Base-by-base conservation (phyloP, 2,113 vertebrate species). In the Spea bombifrons region DNA sequence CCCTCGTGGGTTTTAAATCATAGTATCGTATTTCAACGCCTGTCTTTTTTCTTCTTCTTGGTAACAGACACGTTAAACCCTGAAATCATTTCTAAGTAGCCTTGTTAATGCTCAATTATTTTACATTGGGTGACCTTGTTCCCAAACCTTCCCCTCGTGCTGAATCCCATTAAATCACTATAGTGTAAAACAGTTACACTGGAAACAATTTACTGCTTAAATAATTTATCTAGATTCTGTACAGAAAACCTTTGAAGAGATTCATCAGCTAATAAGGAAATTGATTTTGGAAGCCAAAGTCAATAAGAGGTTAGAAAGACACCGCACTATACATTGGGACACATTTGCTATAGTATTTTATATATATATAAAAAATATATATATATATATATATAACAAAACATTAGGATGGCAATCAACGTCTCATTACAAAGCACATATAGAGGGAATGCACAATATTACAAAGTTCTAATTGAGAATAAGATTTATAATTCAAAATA, bases 181-280 rank as follows among this genome's bases (percentile, higher is more conserved):
- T 0, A 7, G 82, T 16, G 15, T 73, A 83, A 77, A 81, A 16
- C 55, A 43, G 82, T 76, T 85, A 53, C 84, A 83, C 81, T 30
- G 47, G 82, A 85, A 86, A 84, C 84, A 86, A 86, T 85, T 87
- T 86, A 84, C 83, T 75, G 80, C 87, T 86, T 88, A 86, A 88
- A 89, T 89, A 87, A 90, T 88, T 88, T 86, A 84, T 87, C 87
- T 76, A 72, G 84, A 84, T 86, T 88, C 84, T 76, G 84, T 53
- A 76, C 86, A 87, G 87, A 84, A 84, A 84, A 88, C 83, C 86
- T 87, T 84, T 81, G 79, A 86, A 81, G 75, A 84, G 87, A 89
- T 87, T 87, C 88, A 87, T 88, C 90, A 87, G 83, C 88, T 90
- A 92, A 93, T 92, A 92, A 88, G 87, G 84, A 89, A 91, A 90